Base-by-base conservation (phyloP, 92 coral and sea anemone genomes). In the Phymanthus crucifer region DNA sequence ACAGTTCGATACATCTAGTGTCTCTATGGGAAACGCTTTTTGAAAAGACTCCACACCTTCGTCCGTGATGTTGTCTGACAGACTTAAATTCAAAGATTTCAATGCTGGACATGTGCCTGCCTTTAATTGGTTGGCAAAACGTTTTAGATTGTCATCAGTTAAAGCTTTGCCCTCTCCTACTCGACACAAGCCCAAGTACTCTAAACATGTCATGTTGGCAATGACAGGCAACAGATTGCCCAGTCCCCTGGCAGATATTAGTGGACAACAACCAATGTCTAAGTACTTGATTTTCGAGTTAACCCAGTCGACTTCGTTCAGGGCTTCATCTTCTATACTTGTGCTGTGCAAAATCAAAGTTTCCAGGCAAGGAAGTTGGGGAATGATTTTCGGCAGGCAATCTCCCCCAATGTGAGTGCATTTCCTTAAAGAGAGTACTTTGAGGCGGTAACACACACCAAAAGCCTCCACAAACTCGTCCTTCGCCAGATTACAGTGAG, bases 281-380 rank as follows among this genome's bases (percentile, higher is more conserved):
- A 91, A 82, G 33, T 89, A 71, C 73, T 84, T 83, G 65, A 91
- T 66, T 1, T 78, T 78, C 8, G 90, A 70, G 40, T 24, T 56
- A 21, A 65, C 66, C 96, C 96, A 91, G 52, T 78, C 50, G 35
- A 89, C 79, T 17, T 50, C 45, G 23, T 68, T 65, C 45, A 91
- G 33, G 38, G 76, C 74, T 23, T 76, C 83, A 54, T 91, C 91
- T 6, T 89, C 87, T 14, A 91, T 78, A 56, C 96, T 91, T 40
- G 89, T 91, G 9, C 93, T 92, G 71, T 91, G 90, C 56, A 91
- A 72, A 24, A 91, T 91, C 29, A 91, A 88, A 16, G 93, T 91
- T 56, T 86, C 82, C 26, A 91, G 78, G 19, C 83, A 35, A 1
- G 64, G 17, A 14, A 92, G 82, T 40, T 82, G 79, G 18, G 74